phyloP scores from a whole-genome alignment of 2,888 invertebrate genomes.

The Lordiphosa fenestrarum region DNA sequence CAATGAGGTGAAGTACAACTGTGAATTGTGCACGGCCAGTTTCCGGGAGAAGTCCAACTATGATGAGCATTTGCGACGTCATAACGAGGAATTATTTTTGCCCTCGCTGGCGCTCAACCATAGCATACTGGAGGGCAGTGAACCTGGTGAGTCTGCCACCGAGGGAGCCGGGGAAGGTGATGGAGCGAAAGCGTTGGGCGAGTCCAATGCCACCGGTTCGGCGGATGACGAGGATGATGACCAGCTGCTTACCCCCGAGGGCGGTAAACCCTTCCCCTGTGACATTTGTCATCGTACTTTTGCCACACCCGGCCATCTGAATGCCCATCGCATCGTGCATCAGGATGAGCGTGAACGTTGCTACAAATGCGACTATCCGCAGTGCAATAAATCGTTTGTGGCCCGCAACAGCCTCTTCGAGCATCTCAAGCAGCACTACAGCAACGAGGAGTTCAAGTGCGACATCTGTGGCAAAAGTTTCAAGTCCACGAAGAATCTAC shows the following conservation, averaged over 20 bases:
- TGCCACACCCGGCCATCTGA: constrained; percentile 57
- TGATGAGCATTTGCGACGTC: constrained; percentile 75
- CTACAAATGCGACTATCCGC: constrained; percentile 73
- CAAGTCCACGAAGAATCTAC: constrained; percentile 77
- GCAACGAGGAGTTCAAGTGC: constrained; percentile 74
- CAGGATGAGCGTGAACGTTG: constrained; percentile 66
- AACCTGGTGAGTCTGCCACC: constrained; percentile 26
- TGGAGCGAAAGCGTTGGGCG: neutral
- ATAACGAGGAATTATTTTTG: constrained; percentile 74
- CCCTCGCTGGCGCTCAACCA: constrained; percentile 64
- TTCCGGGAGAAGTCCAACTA: constrained; percentile 76
- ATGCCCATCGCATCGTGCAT: constrained; percentile 67
- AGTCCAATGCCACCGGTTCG: neutral
- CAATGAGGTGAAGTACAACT: constrained; percentile 71
- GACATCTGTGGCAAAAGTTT: constrained; percentile 76
- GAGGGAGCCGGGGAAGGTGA: constrained; percentile 14
- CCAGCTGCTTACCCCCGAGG: constrained; percentile 21
- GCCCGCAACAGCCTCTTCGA: constrained; percentile 68
- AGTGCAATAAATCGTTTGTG: constrained; percentile 66
- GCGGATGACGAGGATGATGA: constrained; percentile 20
- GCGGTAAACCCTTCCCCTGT: constrained; percentile 58
- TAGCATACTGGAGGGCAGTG: constrained; percentile 48
- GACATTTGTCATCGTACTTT: constrained; percentile 68
- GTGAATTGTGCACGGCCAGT: constrained; percentile 76
- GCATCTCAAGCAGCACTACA: constrained; percentile 71